phyloP scores from a whole-genome alignment of 2,113 vertebrate species.

The Argyrosomus japonicus region DNA sequence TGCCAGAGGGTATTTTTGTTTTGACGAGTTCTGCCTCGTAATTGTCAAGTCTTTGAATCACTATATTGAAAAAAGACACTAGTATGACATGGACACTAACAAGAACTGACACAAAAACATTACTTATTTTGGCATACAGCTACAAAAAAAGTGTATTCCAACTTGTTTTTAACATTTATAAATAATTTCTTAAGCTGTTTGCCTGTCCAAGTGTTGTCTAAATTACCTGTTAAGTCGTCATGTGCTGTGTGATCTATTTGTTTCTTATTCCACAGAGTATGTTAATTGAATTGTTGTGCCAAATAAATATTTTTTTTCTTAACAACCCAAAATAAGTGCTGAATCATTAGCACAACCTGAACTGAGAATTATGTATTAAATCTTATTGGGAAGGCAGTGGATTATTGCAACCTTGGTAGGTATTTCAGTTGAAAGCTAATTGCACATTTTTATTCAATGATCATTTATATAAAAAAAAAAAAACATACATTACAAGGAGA shows the following conservation, averaged over 20 bases:
- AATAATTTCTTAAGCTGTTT: constrained; percentile 1
- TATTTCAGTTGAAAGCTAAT: constrained; percentile 8
- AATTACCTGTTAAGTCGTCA: constrained; percentile 9
- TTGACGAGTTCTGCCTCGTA: constrained; percentile 27
- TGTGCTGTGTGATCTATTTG: constrained; percentile 2
- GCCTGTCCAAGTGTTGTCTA: background rate
- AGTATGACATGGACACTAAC: constrained; percentile 21
- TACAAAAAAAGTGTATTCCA: background rate
- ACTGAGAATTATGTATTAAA: background rate
- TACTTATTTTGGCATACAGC: constrained; percentile 29
- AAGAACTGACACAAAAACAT: constrained; percentile 37
- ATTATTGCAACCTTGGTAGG: background rate
- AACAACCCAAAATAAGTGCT: constrained; percentile 3
- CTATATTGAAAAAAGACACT: constrained; percentile 40
- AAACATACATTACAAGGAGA: constrained; percentile 5
- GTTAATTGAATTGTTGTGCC: constrained; percentile 1
- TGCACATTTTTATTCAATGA: background rate
- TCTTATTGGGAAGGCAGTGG: constrained; percentile 3
- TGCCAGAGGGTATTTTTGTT: constrained; percentile 28
- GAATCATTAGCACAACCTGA: constrained; percentile 20
- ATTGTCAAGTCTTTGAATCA: constrained; percentile 40
- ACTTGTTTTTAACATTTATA: background rate
- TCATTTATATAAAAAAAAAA: constrained; percentile 13
- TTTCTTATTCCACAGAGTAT: constrained; percentile 11
- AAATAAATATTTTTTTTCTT: background rate